Conservation (phyloP, 2,888 invertebrate species). For the Blastobasis lacticolella region DNA sequence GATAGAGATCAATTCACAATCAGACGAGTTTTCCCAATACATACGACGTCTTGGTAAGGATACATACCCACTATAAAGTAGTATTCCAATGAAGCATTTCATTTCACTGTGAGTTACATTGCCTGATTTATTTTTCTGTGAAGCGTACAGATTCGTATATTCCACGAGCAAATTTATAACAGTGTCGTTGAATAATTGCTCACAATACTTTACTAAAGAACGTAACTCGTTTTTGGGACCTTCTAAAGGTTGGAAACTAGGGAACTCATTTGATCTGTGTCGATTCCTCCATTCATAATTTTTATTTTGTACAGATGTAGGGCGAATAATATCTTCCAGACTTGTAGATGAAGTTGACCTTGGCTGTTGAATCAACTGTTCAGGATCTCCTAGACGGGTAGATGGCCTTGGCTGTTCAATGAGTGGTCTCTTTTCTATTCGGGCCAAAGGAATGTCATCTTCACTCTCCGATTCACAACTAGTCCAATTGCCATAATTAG, state of each 20-base stretch:
- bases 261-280: neutral
- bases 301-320: no score
- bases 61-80: slow-evolving; percentile 6
- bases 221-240: neutral
- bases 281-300: no score
- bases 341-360: neutral
- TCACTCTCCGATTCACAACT: no score
- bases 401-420: no score
- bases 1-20: slow-evolving; percentile 5
- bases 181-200: neutral
- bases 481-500: no score
- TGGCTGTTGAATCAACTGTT: neutral
- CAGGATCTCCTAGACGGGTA: no score
- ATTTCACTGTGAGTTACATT: neutral
- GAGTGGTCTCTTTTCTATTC: no score
- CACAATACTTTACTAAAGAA: neutral
- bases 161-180: neutral
- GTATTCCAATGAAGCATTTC: slow-evolving; percentile 3
- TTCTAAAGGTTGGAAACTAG: neutral
- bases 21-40: slow-evolving; percentile 6
- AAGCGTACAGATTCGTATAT: neutral
- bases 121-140: neutral
- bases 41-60: slow-evolving; percentile 4
- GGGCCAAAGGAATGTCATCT: no score
- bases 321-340: neutral